phyloP scores from a whole-genome alignment of 2,888 invertebrate genomes.

The Coremacera marginata region DNA sequence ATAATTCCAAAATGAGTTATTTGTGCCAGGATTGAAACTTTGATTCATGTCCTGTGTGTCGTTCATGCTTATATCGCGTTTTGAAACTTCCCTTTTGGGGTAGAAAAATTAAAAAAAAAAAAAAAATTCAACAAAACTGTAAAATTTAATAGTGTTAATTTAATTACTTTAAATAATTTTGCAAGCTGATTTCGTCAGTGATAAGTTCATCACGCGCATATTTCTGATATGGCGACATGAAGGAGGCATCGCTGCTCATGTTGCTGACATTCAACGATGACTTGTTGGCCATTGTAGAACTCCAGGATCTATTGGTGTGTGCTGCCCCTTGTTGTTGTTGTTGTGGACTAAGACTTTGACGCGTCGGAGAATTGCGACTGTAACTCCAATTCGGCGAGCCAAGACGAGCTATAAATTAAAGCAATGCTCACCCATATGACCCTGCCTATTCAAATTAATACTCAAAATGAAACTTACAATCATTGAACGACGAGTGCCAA shows the following conservation, averaged over 20 bases:
- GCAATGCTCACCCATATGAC: no score
- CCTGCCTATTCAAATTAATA: no score
- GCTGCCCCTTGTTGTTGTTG: conserved; percentile 43
- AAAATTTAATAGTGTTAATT: background rate
- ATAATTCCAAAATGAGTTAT: conserved; percentile 69
- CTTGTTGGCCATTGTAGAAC: conserved; percentile 58
- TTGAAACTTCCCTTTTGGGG: conserved; percentile 53
- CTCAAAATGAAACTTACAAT: conserved; percentile 53
- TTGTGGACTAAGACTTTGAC: conserved; percentile 61
- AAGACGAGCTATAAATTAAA: conserved; percentile 43
- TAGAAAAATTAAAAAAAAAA: background rate
- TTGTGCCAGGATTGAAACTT: conserved; percentile 53
- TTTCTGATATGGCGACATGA: conserved; percentile 63
- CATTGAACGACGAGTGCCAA: conserved; percentile 69
- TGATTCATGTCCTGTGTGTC: conserved; percentile 57
- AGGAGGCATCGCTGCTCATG: conserved; percentile 58
- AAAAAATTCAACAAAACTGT: background rate
- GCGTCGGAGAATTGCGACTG: conserved; percentile 57
- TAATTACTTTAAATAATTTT: conserved; percentile 70
- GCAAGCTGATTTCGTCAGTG: conserved; percentile 70
- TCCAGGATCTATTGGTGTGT: conserved; percentile 55
- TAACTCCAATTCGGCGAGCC: conserved; percentile 59
- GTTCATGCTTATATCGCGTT: conserved; percentile 58
- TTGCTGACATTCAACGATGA: conserved; percentile 59
- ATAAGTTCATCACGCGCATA: conserved; percentile 68